Evolutionary conservation across 2,113 vertebrate genomes (phyloP), one percentile per base, ranked within the genome.

Genomic region (Amblyopsis rosae): DNA sequence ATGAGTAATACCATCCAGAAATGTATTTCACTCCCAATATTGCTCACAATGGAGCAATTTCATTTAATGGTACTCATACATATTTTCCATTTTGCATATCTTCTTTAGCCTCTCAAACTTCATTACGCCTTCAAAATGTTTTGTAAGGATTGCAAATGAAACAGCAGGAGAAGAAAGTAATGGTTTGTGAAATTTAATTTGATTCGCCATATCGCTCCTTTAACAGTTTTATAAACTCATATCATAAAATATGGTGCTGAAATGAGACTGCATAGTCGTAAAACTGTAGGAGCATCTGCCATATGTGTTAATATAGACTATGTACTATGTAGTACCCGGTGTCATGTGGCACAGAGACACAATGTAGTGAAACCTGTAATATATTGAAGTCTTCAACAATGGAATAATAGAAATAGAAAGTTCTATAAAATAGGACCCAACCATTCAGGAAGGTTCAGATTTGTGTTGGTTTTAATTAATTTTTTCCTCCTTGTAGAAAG

Each of bases 51-150:
- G 87, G 82, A 86, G 74, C 79, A 59, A 63, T 65, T 83, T 80
- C 65, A 69, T 35, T 68, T 67, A 81, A 82, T 74, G 77, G 70
- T 70, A 65, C 77, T 71, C 74, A 69, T 65, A 71, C 71, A 82
- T 83, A 82, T 77, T 91, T 91, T 90, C 86, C 88, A 81, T 89
- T 88, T 87, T 68, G 79, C 70, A 41, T 69, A 49, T 80, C 57
- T 50, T 65, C 58, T 26, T 26, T 67, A 68, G 62, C 63, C 73
- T 57, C 83, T 81, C 82, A 77, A 70, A 82, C 73, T 76, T 82
- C 72, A 84, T 85, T 86, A 81, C 46, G 51, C 70, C 72, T 72
- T 73, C 17, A 65, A 82, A 73, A 63, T 79, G 62, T 81, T 85
- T 81, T 76, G 49, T 62, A 70, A 26, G 1, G 65, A 69, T 69